Evolutionary conservation across 2,113 vertebrate genomes (phyloP), one percentile per base, ranked within the genome.

Genomic region (Emberiza fucata): DNA sequence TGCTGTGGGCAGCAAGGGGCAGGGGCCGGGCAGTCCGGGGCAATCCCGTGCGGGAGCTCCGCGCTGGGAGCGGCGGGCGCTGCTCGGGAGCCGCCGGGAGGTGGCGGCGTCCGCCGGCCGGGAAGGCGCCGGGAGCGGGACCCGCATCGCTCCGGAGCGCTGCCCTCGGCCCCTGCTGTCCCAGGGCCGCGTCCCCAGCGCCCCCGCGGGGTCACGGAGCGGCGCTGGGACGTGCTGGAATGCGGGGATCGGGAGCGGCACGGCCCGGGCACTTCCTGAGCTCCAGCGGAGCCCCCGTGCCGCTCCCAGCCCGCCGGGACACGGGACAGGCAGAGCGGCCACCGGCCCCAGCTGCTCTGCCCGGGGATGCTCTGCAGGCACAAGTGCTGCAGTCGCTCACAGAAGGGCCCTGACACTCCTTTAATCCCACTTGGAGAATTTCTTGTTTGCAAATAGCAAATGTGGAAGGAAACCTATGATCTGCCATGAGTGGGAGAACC

Each of bases 61-160:
- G 33, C 8, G 42, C 78, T 10, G 84, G 64, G 47, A 9, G 83
- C 27, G 29, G n/a, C 27, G 0, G 31, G 44, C 66, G 59, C 1
- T 42, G 86, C 78, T n/a, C 60, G 39, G 78, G 78, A 82, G 47
- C 86, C 23, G 94, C 94, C 92, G 27, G 87, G 87, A 96, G 97
- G 60, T 94, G 97, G 96, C 83, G 20, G 59, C 89, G 72, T 90
- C 68, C n/a, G 9, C 81, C 89, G 89, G 93, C 71, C 6, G 48
- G 56, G 68, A 47, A 18, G 13, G 57, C 37, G 1, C 11, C 9
- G 60, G 45, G 5, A 45, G 29, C 64, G 31, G n/a, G 8, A 33
- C 31, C 12, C 8, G 60, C 48, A 13, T 60, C 70, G 2, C 63
- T 23, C 1, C 6, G 71, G 71, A 61, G 12, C 61, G 28, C 66